Evolutionary conservation across 2,113 vertebrate genomes (phyloP), one percentile per base, ranked within the genome.

Genomic region (Dascyllus trimaculatus): DNA sequence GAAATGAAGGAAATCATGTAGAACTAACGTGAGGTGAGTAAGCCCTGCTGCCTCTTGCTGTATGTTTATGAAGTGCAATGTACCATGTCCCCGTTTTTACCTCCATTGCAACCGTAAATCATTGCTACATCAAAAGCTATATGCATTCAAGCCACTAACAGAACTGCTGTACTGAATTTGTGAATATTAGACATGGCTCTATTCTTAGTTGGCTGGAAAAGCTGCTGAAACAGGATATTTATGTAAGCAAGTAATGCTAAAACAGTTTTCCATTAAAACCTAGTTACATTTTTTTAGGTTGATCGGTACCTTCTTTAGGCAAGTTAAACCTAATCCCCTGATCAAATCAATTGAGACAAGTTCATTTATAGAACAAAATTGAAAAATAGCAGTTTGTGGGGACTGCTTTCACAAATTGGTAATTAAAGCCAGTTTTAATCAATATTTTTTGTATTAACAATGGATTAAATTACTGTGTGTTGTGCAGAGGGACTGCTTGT

Each of bases 11-110:
- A 75, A 78, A 77, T 76, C 79, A 68, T 57, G 58, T 22, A 35
- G 68, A 64, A 46, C 21, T 64, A 60, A 63, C 71, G 66, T 18
- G 65, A 69, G 74, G 73, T 35, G 58, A 58, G 67, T 61, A 70
- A 52, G 26, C 67, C 52, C 24, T 8, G 6, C 59, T 75, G 56
- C 48, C 71, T 69, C 73, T 68, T 71, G n/a, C 38, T 66, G 65
- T 86, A 65, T 89, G 76, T 89, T 91, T 92, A 66, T 59, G 49
- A 22, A 81, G 65, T 45, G 71, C 81, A 85, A 64, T 68, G 64
- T 70, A 57, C 75, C 86, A 80, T 72, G 67, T 69, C 54, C 68
- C 46, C 18, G 21, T 40, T 62, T 80, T 58, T 53, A 84, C 29
- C 32, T 67, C 69, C 64, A 64, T 48, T 52, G 43, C 38, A 72